These are phyloP conservation scores for Balanococcus diminutus DNA, from an alignment of 2,888 invertebrate genomes.

Conservation along the genomic window DNA sequence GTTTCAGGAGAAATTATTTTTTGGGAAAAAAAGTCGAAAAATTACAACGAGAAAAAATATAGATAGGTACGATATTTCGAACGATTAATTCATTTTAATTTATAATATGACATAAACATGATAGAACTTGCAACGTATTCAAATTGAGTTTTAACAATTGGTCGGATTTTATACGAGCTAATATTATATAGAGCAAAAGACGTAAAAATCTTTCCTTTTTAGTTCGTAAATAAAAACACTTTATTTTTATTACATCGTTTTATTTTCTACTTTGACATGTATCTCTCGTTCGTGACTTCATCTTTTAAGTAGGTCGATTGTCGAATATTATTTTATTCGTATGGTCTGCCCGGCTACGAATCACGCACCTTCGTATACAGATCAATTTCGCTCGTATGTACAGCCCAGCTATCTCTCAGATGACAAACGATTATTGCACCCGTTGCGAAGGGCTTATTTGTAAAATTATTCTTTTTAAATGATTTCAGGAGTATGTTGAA, in stretches of 20 bases:
- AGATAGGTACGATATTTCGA: neutral
- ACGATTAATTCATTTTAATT: conserved; percentile 38
- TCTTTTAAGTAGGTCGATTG: conserved; percentile 42
- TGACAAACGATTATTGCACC: conserved; percentile 21
- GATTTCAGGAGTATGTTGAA: conserved; percentile 89
- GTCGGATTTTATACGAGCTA: conserved; percentile 6
- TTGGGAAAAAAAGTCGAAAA: neutral
- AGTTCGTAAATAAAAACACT: conserved; percentile 41
- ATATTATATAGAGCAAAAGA: conserved; percentile 24
- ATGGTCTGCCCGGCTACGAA: conserved; percentile 1
- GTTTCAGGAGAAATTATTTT: neutral
- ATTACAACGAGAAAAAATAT: neutral
- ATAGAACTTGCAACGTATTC: conserved; percentile 20
- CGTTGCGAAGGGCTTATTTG: neutral
- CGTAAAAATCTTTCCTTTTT: conserved; percentile 28
- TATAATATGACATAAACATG: neutral
- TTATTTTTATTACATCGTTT: conserved; percentile 42
- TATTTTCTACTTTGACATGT: conserved; percentile 37
- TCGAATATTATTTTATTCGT: conserved; percentile 36
- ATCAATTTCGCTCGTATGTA: conserved; percentile 4
- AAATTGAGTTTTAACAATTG: conserved; percentile 20
- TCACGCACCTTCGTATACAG: conserved; percentile 20
- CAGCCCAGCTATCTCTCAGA: neutral
- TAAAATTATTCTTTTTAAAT: conserved; percentile 33
- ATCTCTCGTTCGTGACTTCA: conserved; percentile 39